Evolutionary conservation across 2,113 vertebrate genomes (phyloP).

Genomic region (Oreamnos americanus): DNA sequence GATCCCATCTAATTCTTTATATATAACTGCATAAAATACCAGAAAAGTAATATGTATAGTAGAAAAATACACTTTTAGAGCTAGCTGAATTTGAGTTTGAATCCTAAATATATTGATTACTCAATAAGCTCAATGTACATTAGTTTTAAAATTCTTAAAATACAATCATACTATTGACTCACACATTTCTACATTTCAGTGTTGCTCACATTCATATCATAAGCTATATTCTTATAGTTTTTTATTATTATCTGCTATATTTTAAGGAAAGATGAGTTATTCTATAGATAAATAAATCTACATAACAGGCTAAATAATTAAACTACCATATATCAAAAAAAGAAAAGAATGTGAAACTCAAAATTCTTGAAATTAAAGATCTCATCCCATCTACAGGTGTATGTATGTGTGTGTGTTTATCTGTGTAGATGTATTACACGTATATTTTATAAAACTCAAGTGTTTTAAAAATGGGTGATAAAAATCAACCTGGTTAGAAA

Average conservation of each 20-base stretch:
- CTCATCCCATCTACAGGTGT: not conserved
- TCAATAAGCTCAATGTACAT: not conserved
- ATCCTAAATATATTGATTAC: not conserved
- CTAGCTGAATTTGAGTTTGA: not conserved
- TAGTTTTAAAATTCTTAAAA: not conserved
- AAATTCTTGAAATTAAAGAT: conserved; percentile 14
- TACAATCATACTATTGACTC: not conserved
- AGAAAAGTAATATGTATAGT: not conserved
- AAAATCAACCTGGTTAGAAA: not conserved
- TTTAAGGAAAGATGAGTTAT: not conserved
- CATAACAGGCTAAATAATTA: not conserved
- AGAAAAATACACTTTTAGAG: not conserved
- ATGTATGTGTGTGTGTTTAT: not conserved
- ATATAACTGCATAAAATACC: not conserved
- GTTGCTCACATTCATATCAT: not conserved
- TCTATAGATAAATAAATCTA: not conserved
- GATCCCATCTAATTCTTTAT: not conserved
- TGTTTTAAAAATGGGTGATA: not conserved
- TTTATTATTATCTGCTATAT: not conserved
- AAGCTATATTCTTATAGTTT: not conserved
- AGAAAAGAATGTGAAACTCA: not conserved
- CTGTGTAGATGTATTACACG: not conserved
- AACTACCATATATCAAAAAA: not conserved
- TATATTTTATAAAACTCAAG: not conserved
- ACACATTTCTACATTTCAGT: not conserved